A percentile compares a stretch with the other conserved stretches of the same genome.
These are phyloP conservation scores for Gouania willdenowi DNA, from an alignment of 2,797 vertebrate genomes.

Conservation along the genomic window DNA sequence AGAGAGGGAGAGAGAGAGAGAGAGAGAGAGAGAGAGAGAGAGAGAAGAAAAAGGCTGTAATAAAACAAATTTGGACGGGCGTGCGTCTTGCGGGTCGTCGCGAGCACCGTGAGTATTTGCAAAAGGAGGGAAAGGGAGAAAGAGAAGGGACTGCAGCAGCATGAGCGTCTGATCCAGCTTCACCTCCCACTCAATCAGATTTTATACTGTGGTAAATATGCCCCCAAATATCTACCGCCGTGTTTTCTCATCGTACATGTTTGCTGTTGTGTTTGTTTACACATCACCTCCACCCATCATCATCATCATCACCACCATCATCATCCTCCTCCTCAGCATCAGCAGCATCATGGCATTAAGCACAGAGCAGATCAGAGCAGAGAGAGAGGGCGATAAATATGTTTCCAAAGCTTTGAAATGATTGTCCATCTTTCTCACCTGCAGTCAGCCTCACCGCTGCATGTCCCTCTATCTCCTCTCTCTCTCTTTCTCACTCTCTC, in stretches of 20 bases:
- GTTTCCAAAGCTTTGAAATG: slow-evolving; percentile 63
- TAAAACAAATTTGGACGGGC: slow-evolving; percentile 95
- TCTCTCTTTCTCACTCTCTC: slow-evolving; percentile 28
- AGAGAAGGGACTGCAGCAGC: slow-evolving; percentile 42
- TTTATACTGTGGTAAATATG: slow-evolving; percentile 95
- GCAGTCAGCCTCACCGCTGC: slow-evolving; percentile 60
- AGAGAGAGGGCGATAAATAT: background rate
- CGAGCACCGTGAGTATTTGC: slow-evolving; percentile 97
- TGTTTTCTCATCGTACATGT: slow-evolving; percentile 70
- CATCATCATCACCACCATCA: slow-evolving; percentile 79
- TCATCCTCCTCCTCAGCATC: slow-evolving; percentile 87
- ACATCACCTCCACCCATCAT: slow-evolving; percentile 62
- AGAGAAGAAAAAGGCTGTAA: slow-evolving; percentile 81
- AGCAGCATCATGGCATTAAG: too few relatives aligned
- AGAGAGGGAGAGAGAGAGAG: slow-evolving; percentile 54
- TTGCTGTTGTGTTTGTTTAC: slow-evolving; percentile 64
- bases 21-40: slow-evolving; percentile 68
- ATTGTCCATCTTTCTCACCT: slow-evolving; percentile 66
- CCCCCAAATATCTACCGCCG: slow-evolving; percentile 54
- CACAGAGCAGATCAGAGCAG: slow-evolving; percentile 51
- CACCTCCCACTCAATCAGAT: slow-evolving; percentile 91
- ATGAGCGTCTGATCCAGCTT: slow-evolving; percentile 61
- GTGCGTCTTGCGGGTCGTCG: slow-evolving; percentile 84
- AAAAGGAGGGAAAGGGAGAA: slow-evolving; percentile 65
- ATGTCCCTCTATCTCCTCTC: slow-evolving; percentile 61